Evolutionary conservation across 2,113 vertebrate genomes (phyloP).

Genomic region (Excalfactoria chinensis): DNA sequence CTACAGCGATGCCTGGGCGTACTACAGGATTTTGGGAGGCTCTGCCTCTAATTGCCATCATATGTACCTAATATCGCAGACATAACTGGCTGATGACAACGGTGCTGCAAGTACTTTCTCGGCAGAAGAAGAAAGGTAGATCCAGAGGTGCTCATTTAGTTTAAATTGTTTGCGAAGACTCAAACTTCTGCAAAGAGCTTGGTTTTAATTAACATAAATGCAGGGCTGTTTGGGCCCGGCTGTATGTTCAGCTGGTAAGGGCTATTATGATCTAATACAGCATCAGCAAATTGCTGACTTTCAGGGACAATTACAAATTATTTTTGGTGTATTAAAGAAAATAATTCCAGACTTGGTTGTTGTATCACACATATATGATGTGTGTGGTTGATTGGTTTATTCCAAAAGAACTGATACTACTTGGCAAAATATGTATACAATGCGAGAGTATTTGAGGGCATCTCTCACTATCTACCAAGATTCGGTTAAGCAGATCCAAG

Average conservation of each 20-base stretch:
- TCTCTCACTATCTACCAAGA: background rate
- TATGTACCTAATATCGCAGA: conserved; percentile 80
- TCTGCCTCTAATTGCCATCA: conserved; percentile 81
- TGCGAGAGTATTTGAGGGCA: background rate
- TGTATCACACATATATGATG: background rate
- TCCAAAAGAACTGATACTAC: background rate
- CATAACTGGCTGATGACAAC: conserved; percentile 66
- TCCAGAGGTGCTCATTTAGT: conserved; percentile 33
- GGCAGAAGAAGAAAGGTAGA: conserved; percentile 68
- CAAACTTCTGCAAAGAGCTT: conserved; percentile 47
- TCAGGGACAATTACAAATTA: background rate
- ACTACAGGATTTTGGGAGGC: conserved; percentile 71
- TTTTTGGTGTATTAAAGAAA: background rate
- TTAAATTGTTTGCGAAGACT: conserved; percentile 51
- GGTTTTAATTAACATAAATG: conserved; percentile 64
- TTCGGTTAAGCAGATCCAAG: background rate
- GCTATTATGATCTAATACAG: background rate
- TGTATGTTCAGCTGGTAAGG: background rate
- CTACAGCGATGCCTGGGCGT: conserved; percentile 65
- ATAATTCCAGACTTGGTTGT: background rate
- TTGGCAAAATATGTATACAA: background rate
- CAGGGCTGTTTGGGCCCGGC: background rate
- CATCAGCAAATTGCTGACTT: background rate
- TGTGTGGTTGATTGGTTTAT: background rate
- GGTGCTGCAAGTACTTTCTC: conserved; percentile 66